These are phyloP conservation scores for Lissonota sp. DNA, from an alignment of 2,888 invertebrate genomes.

Conservation along the genomic window DNA sequence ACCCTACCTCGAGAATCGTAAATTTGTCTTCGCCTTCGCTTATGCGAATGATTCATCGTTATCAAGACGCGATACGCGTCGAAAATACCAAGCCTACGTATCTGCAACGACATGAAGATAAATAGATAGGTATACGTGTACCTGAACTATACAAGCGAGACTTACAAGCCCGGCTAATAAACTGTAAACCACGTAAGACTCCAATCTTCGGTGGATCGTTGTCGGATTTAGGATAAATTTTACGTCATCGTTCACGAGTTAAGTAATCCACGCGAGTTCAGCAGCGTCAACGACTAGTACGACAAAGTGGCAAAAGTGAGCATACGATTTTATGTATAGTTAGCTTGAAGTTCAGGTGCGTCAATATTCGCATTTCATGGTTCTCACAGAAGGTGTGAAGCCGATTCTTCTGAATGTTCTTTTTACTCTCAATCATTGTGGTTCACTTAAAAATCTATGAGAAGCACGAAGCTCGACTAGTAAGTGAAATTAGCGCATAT, in stretches of 20 bases:
- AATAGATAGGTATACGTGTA: background rate
- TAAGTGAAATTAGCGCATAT: background rate
- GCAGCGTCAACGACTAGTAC: conserved; percentile 6
- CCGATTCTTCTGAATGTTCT: conserved; percentile 23
- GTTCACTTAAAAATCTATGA: conserved; percentile 38
- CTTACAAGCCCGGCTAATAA: background rate
- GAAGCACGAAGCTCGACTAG: conserved; percentile 1
- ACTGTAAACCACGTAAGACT: background rate
- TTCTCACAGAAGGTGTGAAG: conserved; percentile 1
- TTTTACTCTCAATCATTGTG: conserved; percentile 26
- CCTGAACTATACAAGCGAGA: background rate
- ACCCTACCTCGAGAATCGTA: conserved; percentile 13
- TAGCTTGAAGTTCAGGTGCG: conserved; percentile 49
- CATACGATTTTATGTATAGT: conserved; percentile 21
- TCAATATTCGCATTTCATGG: background rate
- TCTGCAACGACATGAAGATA: background rate
- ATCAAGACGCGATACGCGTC: too few relatives aligned
- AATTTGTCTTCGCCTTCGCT: conserved; percentile 28
- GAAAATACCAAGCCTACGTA: background rate
- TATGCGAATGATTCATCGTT: conserved; percentile 5
- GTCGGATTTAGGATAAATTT: conserved; percentile 18
- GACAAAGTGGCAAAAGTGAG: background rate
- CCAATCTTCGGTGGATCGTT: background rate
- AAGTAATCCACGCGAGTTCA: conserved; percentile 31
- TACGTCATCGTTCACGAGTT: conserved; percentile 17